Base-by-base conservation (phyloP, 2,113 vertebrate genomes). In the Hippocampus guttulatus region DNA sequence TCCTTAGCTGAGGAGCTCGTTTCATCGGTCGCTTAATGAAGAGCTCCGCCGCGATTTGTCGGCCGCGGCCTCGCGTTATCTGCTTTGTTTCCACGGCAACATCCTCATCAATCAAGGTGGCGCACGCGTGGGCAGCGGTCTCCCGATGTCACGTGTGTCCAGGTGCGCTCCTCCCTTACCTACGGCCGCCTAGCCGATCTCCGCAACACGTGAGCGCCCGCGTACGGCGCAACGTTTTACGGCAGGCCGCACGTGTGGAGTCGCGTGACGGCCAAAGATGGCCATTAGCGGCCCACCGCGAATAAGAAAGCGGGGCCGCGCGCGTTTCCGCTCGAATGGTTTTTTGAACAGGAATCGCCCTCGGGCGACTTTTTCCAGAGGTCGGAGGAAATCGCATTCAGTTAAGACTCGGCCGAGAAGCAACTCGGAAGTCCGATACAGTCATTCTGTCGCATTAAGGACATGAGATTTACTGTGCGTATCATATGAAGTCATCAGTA, bases 1-100 rank as follows among this genome's bases (percentile, higher is more conserved):
- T 25, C 62, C 25, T 51, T 4, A 20, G 23, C 11, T 15, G n/a
- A 23, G 15, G 20, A 2, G 3, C 15, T 20, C 4, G 3, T 54
- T 67, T 67, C 12, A 54, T 67, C 38, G 66, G 25, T 8, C 20
- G 18, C 30, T 67, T 52, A 54, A 67, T 38, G 66, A 52, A 51
- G 47, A 30, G 21, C 3, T 43, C 8, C 62, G 21, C 8, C 7
- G 54, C 10, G 15, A 51, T 20, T 58, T 58, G 10, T 21, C 1
- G n/a, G n/a, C 52, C 3, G 55, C 14, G 58, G 58, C 5, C 20
- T 64, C 5, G 38, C 38, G 6, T 64, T 10, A 5, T 3, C 3
- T 10, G 21, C 33, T 45, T 16, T 16, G 41, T 65, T 65, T 47
- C 41, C 64, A 10, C 18, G 43, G 41, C 18, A 25, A 45, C 23